These are phyloP conservation scores for Athalia cordata DNA, from an alignment of 2,888 invertebrate species.

Conservation along the genomic window DNA sequence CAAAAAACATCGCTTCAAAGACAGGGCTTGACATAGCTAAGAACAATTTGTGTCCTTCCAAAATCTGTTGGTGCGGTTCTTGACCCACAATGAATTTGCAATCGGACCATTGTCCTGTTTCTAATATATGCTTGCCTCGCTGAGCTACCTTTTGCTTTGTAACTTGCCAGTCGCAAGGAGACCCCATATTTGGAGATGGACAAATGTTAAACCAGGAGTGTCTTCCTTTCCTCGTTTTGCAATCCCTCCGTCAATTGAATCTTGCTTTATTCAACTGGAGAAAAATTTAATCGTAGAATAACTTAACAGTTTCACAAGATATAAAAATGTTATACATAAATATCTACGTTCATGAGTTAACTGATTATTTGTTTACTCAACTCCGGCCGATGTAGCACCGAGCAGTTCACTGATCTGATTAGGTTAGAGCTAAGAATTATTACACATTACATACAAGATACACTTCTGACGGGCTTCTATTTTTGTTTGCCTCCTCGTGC, in stretches of 20 bases:
- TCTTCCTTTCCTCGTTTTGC: too few species aligned
- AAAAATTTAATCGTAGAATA: too few species aligned
- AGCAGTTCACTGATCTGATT: background rate
- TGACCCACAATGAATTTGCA: slow-evolving; percentile 88
- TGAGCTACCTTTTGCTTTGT: slow-evolving; percentile 83
- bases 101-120: slow-evolving; percentile 88
- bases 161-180: slow-evolving; percentile 85
- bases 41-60: slow-evolving; percentile 87
- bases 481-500: slow-evolving; percentile 39
- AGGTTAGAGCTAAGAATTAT: slow-evolving; percentile 11
- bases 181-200: slow-evolving; percentile 72
- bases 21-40: slow-evolving; percentile 92
- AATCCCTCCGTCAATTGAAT: too few species aligned
- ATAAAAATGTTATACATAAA: too few species aligned
- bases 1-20: slow-evolving; percentile 92
- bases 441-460: background rate
- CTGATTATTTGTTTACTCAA: too few species aligned
- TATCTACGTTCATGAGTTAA: too few species aligned
- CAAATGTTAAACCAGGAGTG: too few species aligned
- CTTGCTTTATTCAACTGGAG: too few species aligned
- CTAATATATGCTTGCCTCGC: slow-evolving; percentile 84
- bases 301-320: too few species aligned
- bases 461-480: slow-evolving; percentile 29
- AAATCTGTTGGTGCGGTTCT: slow-evolving; percentile 83
- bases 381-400: too few species aligned